Conservation (phyloP, 2,113 vertebrate genomes). For the Callipepla squamata region DNA sequence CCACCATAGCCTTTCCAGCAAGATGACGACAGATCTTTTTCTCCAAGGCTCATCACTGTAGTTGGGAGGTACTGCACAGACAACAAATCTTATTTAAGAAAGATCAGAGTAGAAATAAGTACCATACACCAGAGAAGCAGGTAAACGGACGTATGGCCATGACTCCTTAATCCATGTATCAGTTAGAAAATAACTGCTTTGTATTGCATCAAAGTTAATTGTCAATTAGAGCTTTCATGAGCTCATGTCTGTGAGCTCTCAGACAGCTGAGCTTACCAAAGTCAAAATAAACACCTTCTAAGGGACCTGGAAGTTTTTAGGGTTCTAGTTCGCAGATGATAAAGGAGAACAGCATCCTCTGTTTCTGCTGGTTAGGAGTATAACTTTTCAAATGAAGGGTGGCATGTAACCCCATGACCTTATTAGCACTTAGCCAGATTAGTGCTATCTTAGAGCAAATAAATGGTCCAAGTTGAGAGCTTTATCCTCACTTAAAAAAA, state of each 20-base stretch:
- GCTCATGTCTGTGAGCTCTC: not conserved
- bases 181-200: constrained; percentile 20
- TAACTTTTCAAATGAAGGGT: not conserved
- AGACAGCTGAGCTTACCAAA: constrained; percentile 27
- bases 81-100: not conserved
- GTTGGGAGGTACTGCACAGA: not conserved
- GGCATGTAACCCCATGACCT: not conserved
- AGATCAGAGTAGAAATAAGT: not conserved
- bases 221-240: constrained; percentile 39
- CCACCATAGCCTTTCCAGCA: not conserved
- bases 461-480: not conserved
- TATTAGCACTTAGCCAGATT: too few species aligned
- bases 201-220: constrained; percentile 9
- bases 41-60: not conserved
- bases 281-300: not conserved
- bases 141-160: not conserved
- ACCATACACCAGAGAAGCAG: not conserved
- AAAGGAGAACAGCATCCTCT: not conserved
- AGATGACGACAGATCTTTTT: not conserved
- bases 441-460: not conserved
- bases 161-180: not conserved
- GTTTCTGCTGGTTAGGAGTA: not conserved
- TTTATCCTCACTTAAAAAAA: not conserved
- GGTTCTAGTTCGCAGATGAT: not conserved
- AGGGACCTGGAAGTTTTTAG: not conserved